Percentiles rank a stretch among this genome's conserved stretches.
phyloP scores from a whole-genome alignment of 2,888 invertebrate species.

The Coremacera marginata region DNA sequence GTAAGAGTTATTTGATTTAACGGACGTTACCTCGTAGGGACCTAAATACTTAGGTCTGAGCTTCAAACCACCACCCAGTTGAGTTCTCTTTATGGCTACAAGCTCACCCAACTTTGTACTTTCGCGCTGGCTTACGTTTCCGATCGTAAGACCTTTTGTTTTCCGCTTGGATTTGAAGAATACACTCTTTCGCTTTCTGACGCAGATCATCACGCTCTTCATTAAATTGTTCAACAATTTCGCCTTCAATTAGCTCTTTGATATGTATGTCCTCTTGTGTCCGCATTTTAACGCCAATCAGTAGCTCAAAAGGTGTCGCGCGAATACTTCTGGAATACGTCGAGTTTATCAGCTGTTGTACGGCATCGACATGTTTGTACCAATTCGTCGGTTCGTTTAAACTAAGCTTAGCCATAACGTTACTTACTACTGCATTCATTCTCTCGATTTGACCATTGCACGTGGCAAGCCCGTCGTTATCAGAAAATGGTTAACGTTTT shows the following conservation, averaged over 20 bases:
- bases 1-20: slow-evolving; percentile 28
- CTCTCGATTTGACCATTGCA: not conserved
- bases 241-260: slow-evolving; percentile 23
- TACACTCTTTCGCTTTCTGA: slow-evolving; percentile 19
- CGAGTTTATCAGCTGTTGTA: not conserved
- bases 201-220: slow-evolving; percentile 31
- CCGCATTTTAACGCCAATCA: not conserved
- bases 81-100: too few relatives aligned
- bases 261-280: not conserved
- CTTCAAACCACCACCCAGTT: not conserved
- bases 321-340: not conserved
- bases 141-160: slow-evolving; percentile 26
- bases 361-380: not conserved
- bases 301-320: not conserved
- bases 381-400: too few relatives aligned
- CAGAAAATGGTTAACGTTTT: not conserved
- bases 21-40: slow-evolving; percentile 11
- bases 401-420: not conserved
- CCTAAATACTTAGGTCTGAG: slow-evolving; percentile 23
- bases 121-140: too few relatives aligned
- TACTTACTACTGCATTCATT: not conserved
- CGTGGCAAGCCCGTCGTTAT: not conserved
- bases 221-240: slow-evolving; percentile 21
- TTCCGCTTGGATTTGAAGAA: slow-evolving; percentile 17
- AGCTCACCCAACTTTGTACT: too few relatives aligned